A percentile compares a stretch with the other conserved stretches of the same genome.
Conservation (phyloP, 2,888 invertebrate species). For the Oeneis ivallda region DNA sequence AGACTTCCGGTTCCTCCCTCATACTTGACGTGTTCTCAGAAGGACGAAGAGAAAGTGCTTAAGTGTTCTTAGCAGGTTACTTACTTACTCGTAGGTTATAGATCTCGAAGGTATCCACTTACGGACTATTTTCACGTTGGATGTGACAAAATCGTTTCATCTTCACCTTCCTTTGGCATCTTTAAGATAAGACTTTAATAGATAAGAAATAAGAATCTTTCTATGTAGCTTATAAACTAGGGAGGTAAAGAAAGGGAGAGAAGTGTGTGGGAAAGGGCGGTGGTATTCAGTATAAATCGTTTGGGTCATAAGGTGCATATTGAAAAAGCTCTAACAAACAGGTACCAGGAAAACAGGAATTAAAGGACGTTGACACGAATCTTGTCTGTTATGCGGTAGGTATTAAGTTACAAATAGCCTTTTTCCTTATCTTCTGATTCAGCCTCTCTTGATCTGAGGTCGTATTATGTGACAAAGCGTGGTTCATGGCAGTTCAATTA, state of each 20-base stretch:
- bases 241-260: not conserved
- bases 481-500: constrained; percentile 11
- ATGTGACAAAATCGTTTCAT: not conserved
- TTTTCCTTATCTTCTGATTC: constrained; percentile 20
- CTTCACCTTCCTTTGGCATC: not conserved
- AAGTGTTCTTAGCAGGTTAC: too few species aligned
- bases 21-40: too few species aligned
- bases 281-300: not conserved
- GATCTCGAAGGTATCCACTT: too few species aligned
- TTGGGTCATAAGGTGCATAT: not conserved
- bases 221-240: not conserved
- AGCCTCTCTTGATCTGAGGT: constrained; percentile 4
- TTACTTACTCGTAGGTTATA: too few species aligned
- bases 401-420: constrained; percentile 12
- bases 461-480: constrained; percentile 12
- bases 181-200: too few species aligned
- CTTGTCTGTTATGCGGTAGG: constrained; percentile 17
- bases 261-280: not conserved
- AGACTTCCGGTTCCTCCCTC: too few species aligned
- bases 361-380: constrained; percentile 29
- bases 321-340: constrained; percentile 10
- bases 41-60: too few species aligned
- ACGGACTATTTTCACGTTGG: too few species aligned
- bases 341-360: constrained; percentile 27
- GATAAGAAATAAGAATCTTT: too few species aligned